Evolutionary conservation across 2,797 vertebrate species (phyloP).

Genomic region (Neosilurus mollespiculum): DNA sequence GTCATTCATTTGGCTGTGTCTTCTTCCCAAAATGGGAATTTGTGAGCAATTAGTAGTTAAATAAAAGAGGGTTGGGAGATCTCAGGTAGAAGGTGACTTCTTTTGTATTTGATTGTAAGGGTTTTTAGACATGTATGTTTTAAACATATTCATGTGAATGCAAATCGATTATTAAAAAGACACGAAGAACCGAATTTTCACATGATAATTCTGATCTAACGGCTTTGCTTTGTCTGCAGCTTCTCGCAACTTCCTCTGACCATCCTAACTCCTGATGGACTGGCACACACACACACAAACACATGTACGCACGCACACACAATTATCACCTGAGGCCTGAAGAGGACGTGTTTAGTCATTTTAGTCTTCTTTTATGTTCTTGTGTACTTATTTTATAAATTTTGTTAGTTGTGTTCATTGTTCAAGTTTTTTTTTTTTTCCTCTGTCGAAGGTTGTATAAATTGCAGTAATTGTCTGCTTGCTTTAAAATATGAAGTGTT

Average conservation of each 20-base stretch:
- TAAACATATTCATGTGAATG: too few relatives aligned
- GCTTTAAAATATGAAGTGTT: neutral
- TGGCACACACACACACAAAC: neutral
- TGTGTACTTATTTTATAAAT: neutral
- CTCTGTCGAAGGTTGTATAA: neutral
- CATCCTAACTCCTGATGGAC: constrained; percentile 56
- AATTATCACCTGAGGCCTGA: neutral
- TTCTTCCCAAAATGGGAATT: neutral
- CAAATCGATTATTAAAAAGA: neutral
- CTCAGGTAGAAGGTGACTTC: neutral
- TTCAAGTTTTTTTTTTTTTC: neutral
- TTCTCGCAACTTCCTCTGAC: constrained; percentile 68
- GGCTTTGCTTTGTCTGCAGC: constrained; percentile 50
- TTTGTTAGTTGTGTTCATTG: too few relatives aligned
- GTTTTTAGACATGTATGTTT: too few relatives aligned
- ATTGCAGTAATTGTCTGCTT: neutral
- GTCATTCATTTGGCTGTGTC: neutral
- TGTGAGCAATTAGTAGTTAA: neutral
- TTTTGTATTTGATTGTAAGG: too few relatives aligned
- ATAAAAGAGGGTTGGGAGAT: neutral
- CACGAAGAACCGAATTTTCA: neutral
- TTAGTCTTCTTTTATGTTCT: constrained; percentile 9
- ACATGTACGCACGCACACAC: too few relatives aligned
- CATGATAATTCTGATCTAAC: neutral
- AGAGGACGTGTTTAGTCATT: neutral